Evolutionary conservation across 2,113 vertebrate species (phyloP), one percentile per base, ranked within the genome.

Genomic region (Charina bottae): DNA sequence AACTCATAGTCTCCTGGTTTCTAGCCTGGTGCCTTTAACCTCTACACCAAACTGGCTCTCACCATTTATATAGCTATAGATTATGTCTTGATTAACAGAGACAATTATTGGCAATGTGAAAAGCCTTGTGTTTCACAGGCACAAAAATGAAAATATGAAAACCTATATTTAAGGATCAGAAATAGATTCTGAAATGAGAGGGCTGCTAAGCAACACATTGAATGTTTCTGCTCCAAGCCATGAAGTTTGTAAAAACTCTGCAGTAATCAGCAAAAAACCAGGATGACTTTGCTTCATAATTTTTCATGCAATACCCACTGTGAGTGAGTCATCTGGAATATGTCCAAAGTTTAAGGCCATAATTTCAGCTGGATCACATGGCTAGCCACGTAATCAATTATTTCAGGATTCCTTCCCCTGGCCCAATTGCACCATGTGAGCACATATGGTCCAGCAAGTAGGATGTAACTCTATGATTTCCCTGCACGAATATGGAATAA

Each of bases 401-500:
- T 23, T 68, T 90, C 83, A 92, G 46, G 37, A 64, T 68, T 33
- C 23, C 21, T 53, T 90, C 42, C 64, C 13, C 87, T 4, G 26
- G 26, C 28, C 23, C 78, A 89, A 19, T 90, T 59, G 83, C 62
- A 8, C 1, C 0, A 0, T 64, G 28, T 11, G 8, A 90, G 88
- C 49, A 53, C 24, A 85, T 68, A 9, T 0, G 23, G 85, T 72
- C 13, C 12, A 84, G 58, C n/a, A 26, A 28, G 59, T 58, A 85
- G 90, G 64, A 62, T 4, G 23, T 15, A 15, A 42, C 37, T 4
- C 1, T 21, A 7, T 53, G 42, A 28, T 37, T 68, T 72, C 85
- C 62, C 3, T 0, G 24, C 0, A 0, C 2, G 42, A 1, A 59
- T 37, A 0, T 3, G 49, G 53, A 78, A 19, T 0, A 0, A 0